Evolutionary conservation across 2,797 vertebrate species (phyloP).

Genomic region (Gobio occitaniae): DNA sequence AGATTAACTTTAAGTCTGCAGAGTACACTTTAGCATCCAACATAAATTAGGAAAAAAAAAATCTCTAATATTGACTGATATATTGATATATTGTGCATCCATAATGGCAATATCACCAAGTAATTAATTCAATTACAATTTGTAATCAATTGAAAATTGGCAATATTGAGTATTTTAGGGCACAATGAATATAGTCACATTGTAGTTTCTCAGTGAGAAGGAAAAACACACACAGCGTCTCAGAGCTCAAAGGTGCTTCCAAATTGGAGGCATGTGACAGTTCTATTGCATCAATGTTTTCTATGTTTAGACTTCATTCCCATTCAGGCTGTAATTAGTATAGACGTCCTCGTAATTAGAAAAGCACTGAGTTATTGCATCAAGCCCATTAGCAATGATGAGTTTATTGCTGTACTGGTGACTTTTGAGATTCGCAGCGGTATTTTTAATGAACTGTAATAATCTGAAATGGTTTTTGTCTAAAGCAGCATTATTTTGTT

Average conservation of each 20-base stretch:
- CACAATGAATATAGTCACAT: constrained; percentile 33
- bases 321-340: constrained; percentile 61
- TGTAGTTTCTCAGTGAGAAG: constrained; percentile 32
- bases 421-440: constrained; percentile 34
- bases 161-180: constrained; percentile 26
- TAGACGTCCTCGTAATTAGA: constrained; percentile 62
- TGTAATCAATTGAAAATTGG: neutral
- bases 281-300: constrained; percentile 47
- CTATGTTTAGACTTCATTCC: constrained; percentile 52
- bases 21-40: neutral
- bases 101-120: neutral
- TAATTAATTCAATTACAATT: no score
- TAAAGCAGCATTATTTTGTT: constrained; percentile 2
- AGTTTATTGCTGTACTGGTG: constrained; percentile 60
- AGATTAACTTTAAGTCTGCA: neutral
- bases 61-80: neutral
- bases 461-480: constrained; percentile 34
- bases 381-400: constrained; percentile 63
- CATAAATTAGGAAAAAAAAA: neutral
- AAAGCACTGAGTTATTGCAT: constrained; percentile 64
- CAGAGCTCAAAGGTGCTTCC: constrained; percentile 7
- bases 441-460: constrained; percentile 42
- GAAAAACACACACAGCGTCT: neutral
- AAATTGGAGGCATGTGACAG: constrained; percentile 37
- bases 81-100: neutral